Evolutionary conservation across 2,797 vertebrate genomes (phyloP).

Genomic region (Bovichtus variegatus): DNA sequence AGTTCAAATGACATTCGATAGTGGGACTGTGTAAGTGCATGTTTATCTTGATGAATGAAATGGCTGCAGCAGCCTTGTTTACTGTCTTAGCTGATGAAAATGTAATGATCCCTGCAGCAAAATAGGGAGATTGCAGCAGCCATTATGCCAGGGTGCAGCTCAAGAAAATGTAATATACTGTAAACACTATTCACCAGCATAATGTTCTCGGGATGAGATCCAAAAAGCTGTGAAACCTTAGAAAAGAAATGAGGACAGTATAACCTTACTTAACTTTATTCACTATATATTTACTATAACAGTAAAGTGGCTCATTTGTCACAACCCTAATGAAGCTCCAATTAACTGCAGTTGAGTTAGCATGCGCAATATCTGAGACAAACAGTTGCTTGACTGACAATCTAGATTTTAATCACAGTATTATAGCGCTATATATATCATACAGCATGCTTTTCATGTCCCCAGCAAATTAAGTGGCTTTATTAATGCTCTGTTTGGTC

Average conservation of each 20-base stretch:
- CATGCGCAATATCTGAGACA: slow-evolving; percentile 20
- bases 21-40: background rate
- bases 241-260: slow-evolving; percentile 28
- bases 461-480: slow-evolving; percentile 25
- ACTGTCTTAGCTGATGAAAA: slow-evolving; percentile 67
- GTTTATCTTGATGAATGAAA: slow-evolving; percentile 63
- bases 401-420: slow-evolving; percentile 33
- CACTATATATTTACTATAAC: slow-evolving; percentile 30
- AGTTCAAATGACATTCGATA: slow-evolving; percentile 51
- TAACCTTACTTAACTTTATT: slow-evolving; percentile 45
- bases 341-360: slow-evolving; percentile 41
- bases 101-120: slow-evolving; percentile 66
- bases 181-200: slow-evolving; percentile 47
- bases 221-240: slow-evolving; percentile 22
- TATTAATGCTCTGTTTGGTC: slow-evolving; percentile 37
- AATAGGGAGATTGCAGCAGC: slow-evolving; percentile 56
- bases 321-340: slow-evolving; percentile 38
- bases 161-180: slow-evolving; percentile 41
- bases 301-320: slow-evolving; percentile 54
- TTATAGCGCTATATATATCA: slow-evolving; percentile 4
- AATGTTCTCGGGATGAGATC: slow-evolving; percentile 41
- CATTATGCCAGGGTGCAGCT: slow-evolving; percentile 46
- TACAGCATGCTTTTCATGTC: slow-evolving; percentile 22
- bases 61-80: slow-evolving; percentile 56
- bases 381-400: slow-evolving; percentile 39